Conservation (phyloP, 2,888 invertebrate genomes). For the Lamellibrachia columna region DNA sequence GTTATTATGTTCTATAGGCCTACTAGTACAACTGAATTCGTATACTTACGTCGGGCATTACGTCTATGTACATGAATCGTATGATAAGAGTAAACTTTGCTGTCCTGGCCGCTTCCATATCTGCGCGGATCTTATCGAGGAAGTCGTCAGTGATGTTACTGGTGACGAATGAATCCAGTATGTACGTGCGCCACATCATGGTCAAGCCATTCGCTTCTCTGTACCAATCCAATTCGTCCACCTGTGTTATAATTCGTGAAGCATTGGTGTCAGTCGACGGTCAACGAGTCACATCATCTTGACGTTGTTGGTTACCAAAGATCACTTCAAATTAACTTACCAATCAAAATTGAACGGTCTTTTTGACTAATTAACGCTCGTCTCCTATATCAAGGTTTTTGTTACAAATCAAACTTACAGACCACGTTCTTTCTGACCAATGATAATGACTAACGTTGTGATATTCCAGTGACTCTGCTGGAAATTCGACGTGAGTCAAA, state of each 20-base stretch:
- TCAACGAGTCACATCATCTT: too few species aligned
- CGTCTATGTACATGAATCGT: constrained; percentile 21
- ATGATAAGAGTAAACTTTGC: not conserved
- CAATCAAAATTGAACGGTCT: too few species aligned
- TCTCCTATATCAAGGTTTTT: too few species aligned
- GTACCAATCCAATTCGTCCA: not conserved
- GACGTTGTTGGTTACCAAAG: too few species aligned
- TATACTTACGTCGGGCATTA: not conserved
- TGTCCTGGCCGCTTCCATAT: not conserved
- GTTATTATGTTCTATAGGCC: not conserved
- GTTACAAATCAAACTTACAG: too few species aligned
- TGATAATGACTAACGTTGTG: too few species aligned
- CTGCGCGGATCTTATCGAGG: not conserved
- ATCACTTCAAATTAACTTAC: too few species aligned
- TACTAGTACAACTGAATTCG: not conserved
- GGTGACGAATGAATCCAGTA: not conserved
- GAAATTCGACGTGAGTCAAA: too few species aligned
- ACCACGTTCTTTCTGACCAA: too few species aligned
- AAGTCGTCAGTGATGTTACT: constrained; percentile 7
- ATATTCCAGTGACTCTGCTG: too few species aligned
- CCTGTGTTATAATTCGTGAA: not conserved
- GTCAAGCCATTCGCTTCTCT: not conserved
- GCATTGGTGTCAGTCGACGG: too few species aligned
- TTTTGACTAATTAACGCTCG: too few species aligned
- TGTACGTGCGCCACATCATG: not conserved